phyloP scores from a whole-genome alignment of 2,888 invertebrate species.

The Thalpophila matura region DNA sequence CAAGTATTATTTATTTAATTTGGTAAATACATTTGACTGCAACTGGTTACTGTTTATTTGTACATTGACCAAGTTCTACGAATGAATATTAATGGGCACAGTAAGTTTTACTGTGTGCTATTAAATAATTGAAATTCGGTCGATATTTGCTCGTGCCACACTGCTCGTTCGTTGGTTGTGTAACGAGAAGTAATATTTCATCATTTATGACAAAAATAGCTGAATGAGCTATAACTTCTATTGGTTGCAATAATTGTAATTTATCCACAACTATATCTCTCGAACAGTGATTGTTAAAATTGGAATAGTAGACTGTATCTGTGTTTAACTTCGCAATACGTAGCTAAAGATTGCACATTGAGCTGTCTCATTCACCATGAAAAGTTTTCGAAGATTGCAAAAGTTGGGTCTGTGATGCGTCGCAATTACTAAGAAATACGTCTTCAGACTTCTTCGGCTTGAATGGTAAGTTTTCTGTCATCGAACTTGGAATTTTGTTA shows the following conservation, averaged over 20 bases:
- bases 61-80: conserved; percentile 12
- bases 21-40: conserved; percentile 21
- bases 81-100: conserved; percentile 17
- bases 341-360: conserved; percentile 51
- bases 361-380: conserved; percentile 66
- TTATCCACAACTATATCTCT: conserved; percentile 29
- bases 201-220: conserved; percentile 22
- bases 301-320: conserved; percentile 43
- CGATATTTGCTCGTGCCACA: conserved; percentile 18
- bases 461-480: conserved; percentile 77
- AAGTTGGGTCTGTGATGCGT: conserved; percentile 64
- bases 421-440: conserved; percentile 57
- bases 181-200: conserved; percentile 33
- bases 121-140: conserved; percentile 24
- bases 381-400: conserved; percentile 72
- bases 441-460: conserved; percentile 61
- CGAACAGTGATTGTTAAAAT: conserved; percentile 46
- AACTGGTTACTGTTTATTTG: conserved; percentile 11
- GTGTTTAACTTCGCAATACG: conserved; percentile 44
- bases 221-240: conserved; percentile 28
- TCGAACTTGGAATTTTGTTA: conserved; percentile 71
- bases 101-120: conserved; percentile 28
- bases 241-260: conserved; percentile 33
- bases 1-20: conserved; percentile 18
- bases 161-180: conserved; percentile 33